Base-by-base conservation (phyloP, 1,140 invertebrate genomes). In the Heliconius hermathena region DNA sequence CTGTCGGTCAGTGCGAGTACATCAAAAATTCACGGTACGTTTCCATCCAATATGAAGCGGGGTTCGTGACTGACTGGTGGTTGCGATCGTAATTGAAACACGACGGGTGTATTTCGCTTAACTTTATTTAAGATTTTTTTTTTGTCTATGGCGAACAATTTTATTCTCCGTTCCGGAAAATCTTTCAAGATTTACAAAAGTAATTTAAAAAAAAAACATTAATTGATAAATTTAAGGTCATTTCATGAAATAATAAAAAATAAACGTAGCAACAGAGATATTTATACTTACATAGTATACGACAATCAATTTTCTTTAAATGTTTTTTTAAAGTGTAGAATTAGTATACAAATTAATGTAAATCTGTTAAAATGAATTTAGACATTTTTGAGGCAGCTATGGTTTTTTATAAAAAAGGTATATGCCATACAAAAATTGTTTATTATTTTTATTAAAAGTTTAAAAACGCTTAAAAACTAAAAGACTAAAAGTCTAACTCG, bases 11-110 rank as follows among this genome's bases (percentile, higher is more conserved):
- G 60, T 66, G n/a, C 60, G 11, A 29, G 60, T 66, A 66, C 60
- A 66, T 66, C 60, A 66, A 66, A 66, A 66, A 66, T 66, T n/a
- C 60, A 66, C 60, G 60, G 60, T 66, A 66, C 22, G 60, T 66
- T 66, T 66, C 60, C 22, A 66, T 66, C 60, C 60, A 66, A 66
- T 66, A 66, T 66, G 60, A 66, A 18, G 60, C 22, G 60, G 26
- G n/a, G 60, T 16, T 66, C 60, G 60, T 66, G 60, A 66, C 60
- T 66, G 60, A 66, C 60, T 66, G 26, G 60, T 29, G 60, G 60
- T 66, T 66, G 60, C 60, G 60, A 66, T 66, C 13, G 60, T 66
- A 66, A 66, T 66, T 66, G 60, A 66, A 66, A 66, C 60, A 66
- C 60, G 60, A 66, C 60, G 60, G 60, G 60, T 66, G 60, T 66